Conservation (phyloP, 2,888 invertebrate species). For the Cantharis nigra region DNA sequence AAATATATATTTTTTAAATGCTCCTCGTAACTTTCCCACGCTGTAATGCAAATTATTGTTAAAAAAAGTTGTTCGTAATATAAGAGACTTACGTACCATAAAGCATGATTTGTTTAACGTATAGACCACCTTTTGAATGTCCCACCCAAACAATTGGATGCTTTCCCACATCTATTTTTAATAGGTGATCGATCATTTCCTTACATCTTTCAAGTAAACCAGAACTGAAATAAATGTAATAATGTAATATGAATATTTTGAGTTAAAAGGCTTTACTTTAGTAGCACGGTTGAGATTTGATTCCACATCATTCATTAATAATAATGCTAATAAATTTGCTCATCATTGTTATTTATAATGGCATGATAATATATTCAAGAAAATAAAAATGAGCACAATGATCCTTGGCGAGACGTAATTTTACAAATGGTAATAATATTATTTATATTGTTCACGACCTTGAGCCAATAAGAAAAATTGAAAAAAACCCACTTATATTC, state of each 20-base stretch:
- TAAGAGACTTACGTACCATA: constrained; percentile 58
- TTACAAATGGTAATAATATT: neutral
- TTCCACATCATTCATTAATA: neutral
- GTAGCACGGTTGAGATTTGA: neutral
- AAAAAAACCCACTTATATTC: neutral
- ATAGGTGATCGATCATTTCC: constrained; percentile 70
- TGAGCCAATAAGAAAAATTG: neutral
- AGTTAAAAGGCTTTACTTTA: neutral
- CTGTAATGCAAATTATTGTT: constrained; percentile 39
- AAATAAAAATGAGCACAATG: neutral
- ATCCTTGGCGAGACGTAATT: neutral
- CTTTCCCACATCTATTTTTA: constrained; percentile 71
- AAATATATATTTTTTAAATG: constrained; percentile 59
- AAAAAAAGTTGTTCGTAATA: neutral
- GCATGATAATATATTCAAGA: neutral
- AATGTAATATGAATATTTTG: neutral
- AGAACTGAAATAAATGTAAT: constrained; percentile 57
- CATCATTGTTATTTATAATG: neutral
- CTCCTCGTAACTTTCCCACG: constrained; percentile 57
- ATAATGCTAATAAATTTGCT: neutral
- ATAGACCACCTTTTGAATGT: constrained; percentile 86
- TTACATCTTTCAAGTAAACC: constrained; percentile 69
- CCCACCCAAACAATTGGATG: constrained; percentile 84
- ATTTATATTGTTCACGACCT: neutral
- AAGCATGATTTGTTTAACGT: constrained; percentile 81